Evolutionary conservation across 2,888 invertebrate genomes (phyloP).

Genomic region (Corbicula japonica): DNA sequence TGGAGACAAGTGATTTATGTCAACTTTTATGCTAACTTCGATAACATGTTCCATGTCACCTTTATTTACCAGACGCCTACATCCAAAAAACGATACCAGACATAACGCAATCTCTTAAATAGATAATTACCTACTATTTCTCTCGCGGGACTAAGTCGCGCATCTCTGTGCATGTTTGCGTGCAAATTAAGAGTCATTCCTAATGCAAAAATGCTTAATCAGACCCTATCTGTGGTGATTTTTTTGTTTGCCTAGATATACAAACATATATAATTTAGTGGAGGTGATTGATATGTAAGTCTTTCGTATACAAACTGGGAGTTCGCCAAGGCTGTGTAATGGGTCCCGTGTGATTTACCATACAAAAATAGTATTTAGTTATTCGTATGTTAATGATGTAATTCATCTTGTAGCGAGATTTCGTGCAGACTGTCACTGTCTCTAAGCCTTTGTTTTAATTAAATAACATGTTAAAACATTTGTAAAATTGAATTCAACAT

Average conservation of each 20-base stretch:
- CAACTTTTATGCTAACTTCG: too few species aligned
- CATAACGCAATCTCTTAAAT: slow-evolving; percentile 37
- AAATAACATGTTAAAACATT: too few species aligned
- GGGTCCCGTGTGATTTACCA: slow-evolving; percentile 16
- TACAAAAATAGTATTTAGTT: slow-evolving; percentile 28
- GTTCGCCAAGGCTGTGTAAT: slow-evolving; percentile 20
- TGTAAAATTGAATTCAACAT: too few species aligned
- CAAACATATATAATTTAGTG: slow-evolving; percentile 46
- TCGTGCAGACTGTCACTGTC: too few species aligned
- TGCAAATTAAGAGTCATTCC: slow-evolving; percentile 22
- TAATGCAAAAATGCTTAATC: slow-evolving; percentile 29
- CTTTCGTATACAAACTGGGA: slow-evolving; percentile 21
- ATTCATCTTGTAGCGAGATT: slow-evolving; percentile 27
- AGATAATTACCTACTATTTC: slow-evolving; percentile 27
- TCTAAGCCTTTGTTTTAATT: too few species aligned
- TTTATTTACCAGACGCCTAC: slow-evolving; percentile 27
- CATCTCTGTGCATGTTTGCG: slow-evolving; percentile 28
- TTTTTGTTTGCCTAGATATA: slow-evolving; percentile 31
- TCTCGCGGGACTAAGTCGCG: slow-evolving; percentile 24
- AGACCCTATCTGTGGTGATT: slow-evolving; percentile 33
- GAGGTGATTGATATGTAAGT: slow-evolving; percentile 20
- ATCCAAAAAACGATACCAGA: slow-evolving; percentile 12
- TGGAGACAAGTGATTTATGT: too few species aligned
- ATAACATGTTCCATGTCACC: slow-evolving; percentile 28
- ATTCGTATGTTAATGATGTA: slow-evolving; percentile 24